A percentile compares a stretch with the other conserved stretches of the same genome.
These are phyloP conservation scores for Erannis defoliaria DNA, from an alignment of 2,888 invertebrate genomes.

Conservation along the genomic window DNA sequence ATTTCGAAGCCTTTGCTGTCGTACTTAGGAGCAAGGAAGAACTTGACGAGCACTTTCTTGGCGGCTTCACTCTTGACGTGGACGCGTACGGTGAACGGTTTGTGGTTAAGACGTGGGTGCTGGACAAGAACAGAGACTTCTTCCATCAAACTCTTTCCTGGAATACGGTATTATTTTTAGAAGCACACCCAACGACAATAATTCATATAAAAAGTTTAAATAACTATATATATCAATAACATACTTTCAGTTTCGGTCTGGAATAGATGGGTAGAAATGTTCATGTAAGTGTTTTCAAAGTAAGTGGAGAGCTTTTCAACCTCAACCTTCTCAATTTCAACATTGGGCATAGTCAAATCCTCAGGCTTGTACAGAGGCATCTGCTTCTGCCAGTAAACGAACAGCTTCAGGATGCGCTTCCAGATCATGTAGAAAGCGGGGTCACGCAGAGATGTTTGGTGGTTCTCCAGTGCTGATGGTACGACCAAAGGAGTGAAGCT, in stretches of 20 bases:
- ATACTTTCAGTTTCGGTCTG: conserved; percentile 73
- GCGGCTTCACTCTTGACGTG: conserved; percentile 85
- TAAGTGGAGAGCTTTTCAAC: conserved; percentile 89
- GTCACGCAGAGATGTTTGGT: conserved; percentile 89
- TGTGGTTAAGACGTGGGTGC: conserved; percentile 90
- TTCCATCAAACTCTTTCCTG: conserved; percentile 62
- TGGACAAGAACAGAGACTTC: conserved; percentile 84
- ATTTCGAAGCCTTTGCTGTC: conserved; percentile 84
- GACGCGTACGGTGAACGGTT: conserved; percentile 88
- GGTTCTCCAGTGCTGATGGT: conserved; percentile 89
- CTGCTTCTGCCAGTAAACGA: conserved; percentile 86
- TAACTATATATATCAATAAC: conserved; percentile 22
- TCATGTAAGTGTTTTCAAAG: conserved; percentile 88
- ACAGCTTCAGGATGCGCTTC: conserved; percentile 86
- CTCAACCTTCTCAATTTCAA: conserved; percentile 88
- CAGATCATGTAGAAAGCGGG: conserved; percentile 90
- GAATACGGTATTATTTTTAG: conserved; percentile 1
- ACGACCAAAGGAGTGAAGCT: conserved; percentile 74
- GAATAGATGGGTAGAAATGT: conserved; percentile 75
- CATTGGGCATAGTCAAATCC: conserved; percentile 87
- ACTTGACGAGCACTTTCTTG: conserved; percentile 83
- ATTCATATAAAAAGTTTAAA: conserved; percentile 8
- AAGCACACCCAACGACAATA: not conserved
- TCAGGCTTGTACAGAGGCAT: conserved; percentile 88
- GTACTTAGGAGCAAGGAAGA: conserved; percentile 90